These are phyloP conservation scores for Oceanodroma leucorhoa DNA, from an alignment of 2,797 vertebrate genomes.

Conservation along the genomic window DNA sequence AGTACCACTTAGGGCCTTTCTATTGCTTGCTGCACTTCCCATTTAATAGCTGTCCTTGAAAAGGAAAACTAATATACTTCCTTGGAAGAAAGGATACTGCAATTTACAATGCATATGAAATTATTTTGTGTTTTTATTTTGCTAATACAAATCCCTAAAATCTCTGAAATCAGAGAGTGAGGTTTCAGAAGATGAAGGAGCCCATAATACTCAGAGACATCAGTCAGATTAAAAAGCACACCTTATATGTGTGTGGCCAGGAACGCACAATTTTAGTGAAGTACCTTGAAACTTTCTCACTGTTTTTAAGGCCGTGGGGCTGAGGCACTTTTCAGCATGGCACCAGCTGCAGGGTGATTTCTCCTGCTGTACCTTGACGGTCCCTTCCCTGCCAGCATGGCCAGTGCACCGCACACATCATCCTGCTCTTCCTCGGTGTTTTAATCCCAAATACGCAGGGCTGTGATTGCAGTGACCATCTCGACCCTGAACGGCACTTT, in stretches of 20 bases:
- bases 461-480: background rate
- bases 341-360: rapidly evolving
- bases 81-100: background rate
- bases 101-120: background rate
- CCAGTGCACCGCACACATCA: background rate
- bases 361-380: background rate
- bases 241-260: background rate
- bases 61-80: background rate
- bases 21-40: background rate
- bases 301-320: rapidly evolving
- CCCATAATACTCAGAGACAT: background rate
- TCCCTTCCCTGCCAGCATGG: background rate
- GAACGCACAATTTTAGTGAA: background rate
- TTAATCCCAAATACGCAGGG: rapidly evolving
- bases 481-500: background rate
- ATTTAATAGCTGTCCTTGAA: background rate
- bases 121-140: background rate
- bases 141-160: background rate
- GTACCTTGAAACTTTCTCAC: background rate
- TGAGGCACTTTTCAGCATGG: background rate
- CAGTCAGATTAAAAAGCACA: background rate
- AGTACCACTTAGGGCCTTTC: background rate
- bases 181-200: background rate
- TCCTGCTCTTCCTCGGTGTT: rapidly evolving
- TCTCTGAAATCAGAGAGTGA: background rate